A percentile compares a stretch with the other conserved stretches of the same genome.
Evolutionary conservation across 2,113 vertebrate species (phyloP).

Genomic region (Vicugna pacos): DNA sequence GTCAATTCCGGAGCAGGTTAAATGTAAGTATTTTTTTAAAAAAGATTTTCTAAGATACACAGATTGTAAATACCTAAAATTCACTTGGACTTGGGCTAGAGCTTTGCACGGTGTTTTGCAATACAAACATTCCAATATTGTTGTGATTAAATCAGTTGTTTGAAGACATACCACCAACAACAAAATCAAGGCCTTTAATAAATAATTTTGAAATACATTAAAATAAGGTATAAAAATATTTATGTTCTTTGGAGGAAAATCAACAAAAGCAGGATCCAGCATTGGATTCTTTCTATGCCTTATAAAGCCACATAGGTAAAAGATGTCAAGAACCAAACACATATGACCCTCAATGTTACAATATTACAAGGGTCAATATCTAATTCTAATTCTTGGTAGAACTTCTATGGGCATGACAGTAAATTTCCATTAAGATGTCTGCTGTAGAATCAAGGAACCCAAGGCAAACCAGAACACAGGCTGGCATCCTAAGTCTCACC

Average conservation of each 20-base stretch:
- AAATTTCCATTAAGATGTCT: not conserved
- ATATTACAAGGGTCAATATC: not conserved
- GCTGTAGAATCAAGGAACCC: not conserved
- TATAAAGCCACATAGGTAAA: slow-evolving; percentile 29
- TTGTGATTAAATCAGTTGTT: slow-evolving; percentile 22
- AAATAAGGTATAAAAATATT: slow-evolving; percentile 16
- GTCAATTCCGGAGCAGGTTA: not conserved
- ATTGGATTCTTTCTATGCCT: not conserved
- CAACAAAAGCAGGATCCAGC: not conserved
- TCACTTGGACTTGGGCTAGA: not conserved
- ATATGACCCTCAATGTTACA: not conserved
- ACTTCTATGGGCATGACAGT: not conserved
- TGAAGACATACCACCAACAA: not conserved
- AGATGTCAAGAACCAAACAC: not conserved
- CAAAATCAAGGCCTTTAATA: slow-evolving; percentile 38
- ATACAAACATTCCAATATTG: slow-evolving; percentile 29
- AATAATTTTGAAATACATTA: slow-evolving; percentile 42
- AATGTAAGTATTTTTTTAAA: not conserved
- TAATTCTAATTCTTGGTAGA: slow-evolving; percentile 29
- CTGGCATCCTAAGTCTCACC: not conserved
- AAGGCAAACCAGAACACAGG: not conserved
- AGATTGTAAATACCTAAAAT: slow-evolving; percentile 21
- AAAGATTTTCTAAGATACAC: slow-evolving; percentile 33
- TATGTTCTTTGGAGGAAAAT: not conserved
- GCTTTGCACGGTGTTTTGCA: slow-evolving; percentile 15